Evolutionary conservation across 2,797 vertebrate genomes (phyloP).

Genomic region (Ispidina lecontei): DNA sequence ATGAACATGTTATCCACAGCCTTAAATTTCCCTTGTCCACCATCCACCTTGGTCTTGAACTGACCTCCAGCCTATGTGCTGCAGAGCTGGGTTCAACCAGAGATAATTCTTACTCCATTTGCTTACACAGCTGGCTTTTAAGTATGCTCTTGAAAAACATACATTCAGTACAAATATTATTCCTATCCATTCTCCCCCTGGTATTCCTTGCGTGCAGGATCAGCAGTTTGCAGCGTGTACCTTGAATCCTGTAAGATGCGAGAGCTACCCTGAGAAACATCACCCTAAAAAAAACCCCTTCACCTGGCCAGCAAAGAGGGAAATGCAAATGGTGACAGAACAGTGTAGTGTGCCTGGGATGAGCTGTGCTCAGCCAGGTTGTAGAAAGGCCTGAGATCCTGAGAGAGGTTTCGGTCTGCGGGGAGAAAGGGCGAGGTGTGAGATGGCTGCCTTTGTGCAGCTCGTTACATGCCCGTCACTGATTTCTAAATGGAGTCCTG

Average conservation of each 20-base stretch:
- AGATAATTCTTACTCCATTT: background rate
- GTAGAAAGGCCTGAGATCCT: background rate
- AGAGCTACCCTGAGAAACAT: background rate
- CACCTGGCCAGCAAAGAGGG: background rate
- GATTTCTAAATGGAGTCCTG: background rate
- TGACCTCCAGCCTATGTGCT: background rate
- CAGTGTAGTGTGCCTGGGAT: background rate
- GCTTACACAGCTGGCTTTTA: conserved; percentile 38
- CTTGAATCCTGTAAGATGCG: accelerated
- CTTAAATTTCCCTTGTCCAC: background rate
- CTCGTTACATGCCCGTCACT: accelerated
- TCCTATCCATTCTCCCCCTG: background rate
- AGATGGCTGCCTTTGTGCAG: background rate
- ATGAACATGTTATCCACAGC: accelerated
- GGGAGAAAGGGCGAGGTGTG: background rate
- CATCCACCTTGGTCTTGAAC: background rate
- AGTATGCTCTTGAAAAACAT: background rate
- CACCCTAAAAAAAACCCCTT: background rate
- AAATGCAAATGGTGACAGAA: background rate
- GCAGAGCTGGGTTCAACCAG: background rate
- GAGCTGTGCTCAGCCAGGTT: background rate
- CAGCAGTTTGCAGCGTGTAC: background rate
- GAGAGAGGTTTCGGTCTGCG: background rate
- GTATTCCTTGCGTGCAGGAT: background rate
- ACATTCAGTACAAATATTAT: background rate